phyloP scores from a whole-genome alignment of 2,113 vertebrate genomes.

The Solea senegalensis region DNA sequence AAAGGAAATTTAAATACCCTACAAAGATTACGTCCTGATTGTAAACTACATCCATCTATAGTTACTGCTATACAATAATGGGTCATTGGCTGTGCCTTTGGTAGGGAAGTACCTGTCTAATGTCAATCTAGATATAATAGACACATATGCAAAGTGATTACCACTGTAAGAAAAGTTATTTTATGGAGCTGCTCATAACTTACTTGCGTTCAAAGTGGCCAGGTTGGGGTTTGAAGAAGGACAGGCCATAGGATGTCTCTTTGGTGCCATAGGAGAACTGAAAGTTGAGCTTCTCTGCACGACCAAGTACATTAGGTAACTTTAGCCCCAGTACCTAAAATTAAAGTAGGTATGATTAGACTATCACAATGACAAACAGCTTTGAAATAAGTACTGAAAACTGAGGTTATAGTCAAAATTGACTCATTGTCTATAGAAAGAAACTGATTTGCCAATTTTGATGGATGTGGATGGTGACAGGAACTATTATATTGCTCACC shows the following conservation, averaged over 20 bases:
- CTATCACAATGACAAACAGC: neutral
- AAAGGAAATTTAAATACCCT: neutral
- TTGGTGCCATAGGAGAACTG: slow-evolving; percentile 99
- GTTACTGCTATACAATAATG: neutral
- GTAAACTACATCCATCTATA: neutral
- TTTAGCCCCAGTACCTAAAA: slow-evolving; percentile 93
- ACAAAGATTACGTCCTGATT: neutral
- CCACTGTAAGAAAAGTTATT: neutral
- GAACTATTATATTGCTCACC: slow-evolving; percentile 78
- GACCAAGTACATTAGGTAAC: slow-evolving; percentile 92
- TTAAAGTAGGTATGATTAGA: neutral
- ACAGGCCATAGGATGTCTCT: slow-evolving; percentile 95
- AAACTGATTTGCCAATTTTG: neutral
- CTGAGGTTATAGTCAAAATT: neutral
- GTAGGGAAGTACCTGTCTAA: neutral
- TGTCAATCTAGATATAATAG: neutral
- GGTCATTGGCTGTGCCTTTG: neutral
- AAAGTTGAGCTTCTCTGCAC: slow-evolving; percentile 94
- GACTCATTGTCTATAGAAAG: neutral
- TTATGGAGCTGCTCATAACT: neutral
- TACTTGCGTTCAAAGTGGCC: slow-evolving; percentile 96
- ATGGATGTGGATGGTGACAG: neutral
- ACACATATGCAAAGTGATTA: neutral
- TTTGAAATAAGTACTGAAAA: neutral
- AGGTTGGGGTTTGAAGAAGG: slow-evolving; percentile 95